Evolutionary conservation across 2,888 invertebrate species (phyloP).

Genomic region (Microchrysa polita): DNA sequence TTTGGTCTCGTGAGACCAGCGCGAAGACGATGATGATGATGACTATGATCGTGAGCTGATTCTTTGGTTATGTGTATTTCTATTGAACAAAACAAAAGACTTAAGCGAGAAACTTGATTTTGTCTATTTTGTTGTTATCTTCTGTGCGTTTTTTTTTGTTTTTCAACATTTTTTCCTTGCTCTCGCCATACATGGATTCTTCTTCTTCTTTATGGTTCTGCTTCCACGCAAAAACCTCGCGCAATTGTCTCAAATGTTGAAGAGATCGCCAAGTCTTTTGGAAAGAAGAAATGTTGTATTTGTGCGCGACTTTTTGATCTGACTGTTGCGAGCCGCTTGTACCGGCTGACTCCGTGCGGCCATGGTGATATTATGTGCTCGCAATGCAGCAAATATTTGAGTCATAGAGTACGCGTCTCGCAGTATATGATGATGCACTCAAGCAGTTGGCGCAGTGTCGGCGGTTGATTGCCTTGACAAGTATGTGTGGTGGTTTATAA

Average conservation of each 20-base stretch:
- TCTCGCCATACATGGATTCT: too few relatives aligned
- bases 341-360: too few relatives aligned
- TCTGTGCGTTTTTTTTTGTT: too few relatives aligned
- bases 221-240: slow-evolving; percentile 14
- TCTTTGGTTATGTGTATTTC: not conserved
- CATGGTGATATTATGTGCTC: too few relatives aligned
- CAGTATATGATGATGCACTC: too few relatives aligned
- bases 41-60: not conserved
- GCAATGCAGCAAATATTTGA: too few relatives aligned
- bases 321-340: too few relatives aligned
- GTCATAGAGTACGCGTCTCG: too few relatives aligned
- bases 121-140: not conserved
- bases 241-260: slow-evolving; percentile 1
- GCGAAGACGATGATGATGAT: not conserved
- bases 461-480: slow-evolving; percentile 43
- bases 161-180: too few relatives aligned
- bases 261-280: slow-evolving; percentile 13
- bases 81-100: slow-evolving; percentile 39
- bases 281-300: slow-evolving; percentile 32
- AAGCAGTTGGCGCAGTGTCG: slow-evolving; percentile 28
- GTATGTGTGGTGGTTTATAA: slow-evolving; percentile 44
- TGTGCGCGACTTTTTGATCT: too few relatives aligned
- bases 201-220: too few relatives aligned
- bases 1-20: slow-evolving; percentile 2
- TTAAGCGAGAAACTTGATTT: slow-evolving; percentile 45